Evolutionary conservation across 1,140 invertebrate species (phyloP).

Genomic region (Pogonomyrmex californicus): DNA sequence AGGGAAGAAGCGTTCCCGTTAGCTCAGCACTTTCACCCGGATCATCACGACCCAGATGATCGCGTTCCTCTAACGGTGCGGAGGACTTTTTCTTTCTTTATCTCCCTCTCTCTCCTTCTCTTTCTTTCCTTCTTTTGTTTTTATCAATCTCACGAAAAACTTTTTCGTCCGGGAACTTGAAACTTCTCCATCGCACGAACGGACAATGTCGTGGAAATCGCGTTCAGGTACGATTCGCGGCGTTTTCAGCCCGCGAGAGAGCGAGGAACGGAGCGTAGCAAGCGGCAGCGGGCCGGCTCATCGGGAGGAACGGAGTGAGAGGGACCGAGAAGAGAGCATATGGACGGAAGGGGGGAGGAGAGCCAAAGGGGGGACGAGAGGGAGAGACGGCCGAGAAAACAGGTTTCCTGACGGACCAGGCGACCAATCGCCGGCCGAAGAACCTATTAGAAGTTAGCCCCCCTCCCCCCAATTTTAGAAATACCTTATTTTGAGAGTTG

Average conservation of each 20-base stretch:
- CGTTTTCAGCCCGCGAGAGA: constrained; percentile 68
- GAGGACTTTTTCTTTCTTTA: constrained; percentile 25
- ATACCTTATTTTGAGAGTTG: too few species aligned
- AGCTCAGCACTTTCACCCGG: constrained; percentile 75
- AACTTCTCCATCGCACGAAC: constrained; percentile 44
- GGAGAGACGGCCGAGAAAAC: constrained; percentile 74
- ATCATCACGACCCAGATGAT: constrained; percentile 78
- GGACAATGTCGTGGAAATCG: constrained; percentile 66
- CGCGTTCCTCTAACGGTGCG: constrained; percentile 72
- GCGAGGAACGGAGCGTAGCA: constrained; percentile 60
- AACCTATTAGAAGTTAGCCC: not conserved
- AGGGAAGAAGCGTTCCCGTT: constrained; percentile 73
- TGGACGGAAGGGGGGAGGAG: constrained; percentile 10
- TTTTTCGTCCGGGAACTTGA: constrained; percentile 18
- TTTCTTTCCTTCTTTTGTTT: not conserved
- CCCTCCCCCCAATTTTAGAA: too few species aligned
- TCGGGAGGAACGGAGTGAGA: constrained; percentile 60
- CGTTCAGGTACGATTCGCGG: constrained; percentile 51
- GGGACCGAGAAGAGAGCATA: constrained; percentile 47
- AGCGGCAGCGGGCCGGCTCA: constrained; percentile 47
- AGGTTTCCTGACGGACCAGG: constrained; percentile 76
- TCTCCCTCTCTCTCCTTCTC: not conserved
- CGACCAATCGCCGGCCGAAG: constrained; percentile 71
- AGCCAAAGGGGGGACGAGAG: not conserved
- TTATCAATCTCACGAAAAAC: not conserved